phyloP scores from a whole-genome alignment of 2,888 invertebrate genomes.

The Morpho deidamia region DNA sequence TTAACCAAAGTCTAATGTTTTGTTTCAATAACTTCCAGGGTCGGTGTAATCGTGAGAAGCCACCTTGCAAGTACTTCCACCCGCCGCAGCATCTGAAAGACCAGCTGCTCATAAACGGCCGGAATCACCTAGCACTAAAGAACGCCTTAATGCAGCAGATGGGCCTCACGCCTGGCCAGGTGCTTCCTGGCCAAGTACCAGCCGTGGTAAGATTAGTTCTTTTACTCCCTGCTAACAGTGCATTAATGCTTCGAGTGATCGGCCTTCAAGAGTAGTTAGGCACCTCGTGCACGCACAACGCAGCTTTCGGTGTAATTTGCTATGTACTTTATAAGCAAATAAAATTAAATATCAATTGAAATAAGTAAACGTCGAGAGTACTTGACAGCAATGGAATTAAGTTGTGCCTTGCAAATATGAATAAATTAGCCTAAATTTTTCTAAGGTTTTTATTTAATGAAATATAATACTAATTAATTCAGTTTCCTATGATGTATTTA shows the following conservation, averaged over 20 bases:
- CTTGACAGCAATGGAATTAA: constrained; percentile 46
- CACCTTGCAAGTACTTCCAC: constrained; percentile 99
- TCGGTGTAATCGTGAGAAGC: constrained; percentile 99
- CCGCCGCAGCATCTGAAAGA: constrained; percentile 99
- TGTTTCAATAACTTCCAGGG: constrained; percentile 82
- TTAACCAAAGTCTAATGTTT: too few relatives aligned
- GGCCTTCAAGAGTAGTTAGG: constrained; percentile 53
- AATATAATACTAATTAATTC: background rate
- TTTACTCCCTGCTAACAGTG: constrained; percentile 17
- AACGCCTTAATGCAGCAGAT: constrained; percentile 98
- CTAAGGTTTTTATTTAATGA: too few relatives aligned
- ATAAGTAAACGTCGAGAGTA: constrained; percentile 45
- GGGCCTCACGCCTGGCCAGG: constrained; percentile 95
- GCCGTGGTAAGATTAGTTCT: constrained; percentile 86
- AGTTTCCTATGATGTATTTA: too few relatives aligned
- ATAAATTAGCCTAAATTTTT: background rate
- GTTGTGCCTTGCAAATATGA: constrained; percentile 46
- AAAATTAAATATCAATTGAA: background rate
- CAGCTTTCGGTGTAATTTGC: constrained; percentile 72
- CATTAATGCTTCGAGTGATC: constrained; percentile 64
- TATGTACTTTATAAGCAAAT: constrained; percentile 38
- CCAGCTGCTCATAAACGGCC: constrained; percentile 99
- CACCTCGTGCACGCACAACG: constrained; percentile 65
- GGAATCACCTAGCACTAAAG: constrained; percentile 99
- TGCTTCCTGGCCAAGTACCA: constrained; percentile 95